Evolutionary conservation across 2,113 vertebrate species (phyloP).

Genomic region (Trogon surrucura): DNA sequence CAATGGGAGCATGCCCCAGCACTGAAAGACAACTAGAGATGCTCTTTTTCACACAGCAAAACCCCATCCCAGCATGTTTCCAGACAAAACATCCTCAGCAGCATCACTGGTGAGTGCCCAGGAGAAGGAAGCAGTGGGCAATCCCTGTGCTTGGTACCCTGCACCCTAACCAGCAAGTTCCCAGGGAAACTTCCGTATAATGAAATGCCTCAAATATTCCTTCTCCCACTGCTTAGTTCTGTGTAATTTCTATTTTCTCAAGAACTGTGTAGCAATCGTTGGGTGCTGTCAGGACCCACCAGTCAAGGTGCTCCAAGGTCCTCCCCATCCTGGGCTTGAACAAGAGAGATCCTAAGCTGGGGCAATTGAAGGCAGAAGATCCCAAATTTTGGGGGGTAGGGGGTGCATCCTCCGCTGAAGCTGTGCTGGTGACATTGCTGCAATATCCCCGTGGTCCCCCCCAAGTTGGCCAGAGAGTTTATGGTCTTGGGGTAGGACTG

Average conservation of each 20-base stretch:
- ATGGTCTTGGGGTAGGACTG: neutral
- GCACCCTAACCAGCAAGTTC: neutral
- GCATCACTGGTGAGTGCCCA: neutral
- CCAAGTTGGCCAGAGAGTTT: accelerated
- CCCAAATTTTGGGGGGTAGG: too few relatives aligned
- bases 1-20: accelerated
- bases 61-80: neutral
- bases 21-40: neutral
- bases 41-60: neutral
- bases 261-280: neutral
- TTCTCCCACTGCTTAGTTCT: neutral
- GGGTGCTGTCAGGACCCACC: neutral
- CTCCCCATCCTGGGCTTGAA: neutral
- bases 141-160: neutral
- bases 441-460: accelerated
- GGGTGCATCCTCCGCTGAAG: neutral
- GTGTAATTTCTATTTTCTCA: neutral
- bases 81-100: neutral
- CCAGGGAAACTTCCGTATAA: accelerated
- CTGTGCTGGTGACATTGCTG: neutral
- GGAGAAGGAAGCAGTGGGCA: neutral
- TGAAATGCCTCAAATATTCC: neutral
- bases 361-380: neutral
- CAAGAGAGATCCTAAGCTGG: neutral
- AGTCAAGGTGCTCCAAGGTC: neutral